Conservation (phyloP, 2,888 invertebrate species). For the Homarus gammarus region DNA sequence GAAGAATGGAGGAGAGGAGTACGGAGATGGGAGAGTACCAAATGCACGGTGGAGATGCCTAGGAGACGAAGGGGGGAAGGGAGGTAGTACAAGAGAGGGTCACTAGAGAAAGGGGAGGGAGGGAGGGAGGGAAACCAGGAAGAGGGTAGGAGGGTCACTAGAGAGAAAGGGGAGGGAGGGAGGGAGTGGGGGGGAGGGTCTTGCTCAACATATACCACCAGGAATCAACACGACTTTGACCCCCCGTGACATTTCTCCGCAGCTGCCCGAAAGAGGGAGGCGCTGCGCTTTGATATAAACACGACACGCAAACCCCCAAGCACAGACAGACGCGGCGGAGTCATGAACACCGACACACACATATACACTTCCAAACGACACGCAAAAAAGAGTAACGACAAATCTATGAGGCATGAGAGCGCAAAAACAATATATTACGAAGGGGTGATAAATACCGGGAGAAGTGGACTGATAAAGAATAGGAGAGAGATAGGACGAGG, state of each 20-base stretch:
- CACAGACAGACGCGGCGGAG: too few relatives aligned
- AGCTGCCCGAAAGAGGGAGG: background rate
- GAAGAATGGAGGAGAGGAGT: background rate
- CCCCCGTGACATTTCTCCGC: background rate
- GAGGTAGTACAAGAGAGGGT: background rate
- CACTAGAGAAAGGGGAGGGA: background rate
- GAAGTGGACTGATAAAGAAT: background rate
- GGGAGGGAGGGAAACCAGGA: background rate
- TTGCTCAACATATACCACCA: background rate
- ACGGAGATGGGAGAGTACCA: background rate
- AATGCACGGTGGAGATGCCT: background rate
- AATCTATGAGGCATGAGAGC: background rate
- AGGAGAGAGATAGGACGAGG: background rate
- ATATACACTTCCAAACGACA: background rate
- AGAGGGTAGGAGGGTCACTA: background rate
- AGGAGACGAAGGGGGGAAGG: background rate
- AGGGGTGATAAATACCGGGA: background rate
- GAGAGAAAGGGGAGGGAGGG: background rate
- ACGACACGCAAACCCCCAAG: too few relatives aligned
- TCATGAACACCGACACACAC: background rate
- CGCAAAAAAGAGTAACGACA: background rate
- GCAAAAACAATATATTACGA: background rate
- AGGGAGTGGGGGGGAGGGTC: background rate
- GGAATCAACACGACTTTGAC: background rate
- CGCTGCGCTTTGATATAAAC: too few relatives aligned